Evolutionary conservation across 2,888 invertebrate genomes (phyloP).

Genomic region (Acanthococcus lagerstroemiae): DNA sequence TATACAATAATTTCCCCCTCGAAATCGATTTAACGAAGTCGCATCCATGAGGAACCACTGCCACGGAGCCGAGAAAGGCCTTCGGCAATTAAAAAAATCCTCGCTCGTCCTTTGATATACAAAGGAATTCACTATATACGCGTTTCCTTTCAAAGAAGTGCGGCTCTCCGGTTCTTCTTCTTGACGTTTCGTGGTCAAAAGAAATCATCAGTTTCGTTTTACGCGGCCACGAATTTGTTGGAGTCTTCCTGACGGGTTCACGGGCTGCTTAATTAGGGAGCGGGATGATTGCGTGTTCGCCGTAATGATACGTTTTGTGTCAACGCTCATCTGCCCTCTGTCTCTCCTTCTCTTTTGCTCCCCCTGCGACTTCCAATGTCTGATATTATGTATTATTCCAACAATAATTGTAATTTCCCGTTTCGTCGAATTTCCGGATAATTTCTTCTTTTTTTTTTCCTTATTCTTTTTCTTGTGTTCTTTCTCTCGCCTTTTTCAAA

Average conservation of each 20-base stretch:
- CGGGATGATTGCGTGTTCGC: conserved; percentile 25
- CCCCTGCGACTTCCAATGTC: no score
- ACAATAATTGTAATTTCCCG: neutral
- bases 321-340: conserved; percentile 6
- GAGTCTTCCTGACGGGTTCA: conserved; percentile 22
- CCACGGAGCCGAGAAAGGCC: conserved; percentile 6
- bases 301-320: conserved; percentile 26
- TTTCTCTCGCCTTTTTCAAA: neutral
- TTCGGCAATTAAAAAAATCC: conserved; percentile 24
- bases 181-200: conserved; percentile 25
- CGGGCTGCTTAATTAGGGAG: conserved; percentile 24
- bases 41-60: conserved; percentile 11
- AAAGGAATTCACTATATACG: conserved; percentile 8
- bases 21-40: neutral
- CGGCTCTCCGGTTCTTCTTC: neutral
- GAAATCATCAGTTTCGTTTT: conserved; percentile 8
- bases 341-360: neutral
- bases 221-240: conserved; percentile 1
- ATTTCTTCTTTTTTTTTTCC: neutral
- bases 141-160: neutral
- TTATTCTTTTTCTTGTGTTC: neutral
- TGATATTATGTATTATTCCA: neutral
- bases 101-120: conserved; percentile 5
- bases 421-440: neutral
- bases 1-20: no score